Evolutionary conservation across 2,113 vertebrate genomes (phyloP).

Genomic region (Mus spicilegus): DNA sequence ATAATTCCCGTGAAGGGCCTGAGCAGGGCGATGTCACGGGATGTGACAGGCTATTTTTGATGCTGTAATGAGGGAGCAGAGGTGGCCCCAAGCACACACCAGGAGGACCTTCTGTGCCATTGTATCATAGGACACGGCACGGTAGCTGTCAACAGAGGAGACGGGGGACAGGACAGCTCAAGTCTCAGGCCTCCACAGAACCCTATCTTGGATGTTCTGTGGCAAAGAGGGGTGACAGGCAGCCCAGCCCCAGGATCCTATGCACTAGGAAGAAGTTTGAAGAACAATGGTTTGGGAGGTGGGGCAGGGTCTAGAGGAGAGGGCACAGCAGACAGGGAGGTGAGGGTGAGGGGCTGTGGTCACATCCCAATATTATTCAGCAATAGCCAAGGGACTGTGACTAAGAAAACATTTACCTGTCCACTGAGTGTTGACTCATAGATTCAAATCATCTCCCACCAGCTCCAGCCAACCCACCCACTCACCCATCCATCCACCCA

Average conservation of each 20-base stretch:
- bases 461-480: background rate
- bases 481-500: background rate
- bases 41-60: slow-evolving; percentile 72
- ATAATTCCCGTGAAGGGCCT: slow-evolving; percentile 23
- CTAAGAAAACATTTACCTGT: fast-evolving
- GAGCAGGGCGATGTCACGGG: slow-evolving; percentile 40
- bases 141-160: background rate
- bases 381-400: fast-evolving
- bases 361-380: background rate
- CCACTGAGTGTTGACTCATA: too few relatives aligned
- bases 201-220: background rate
- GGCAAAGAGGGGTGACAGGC: background rate
- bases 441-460: background rate
- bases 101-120: slow-evolving; percentile 10
- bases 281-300: background rate
- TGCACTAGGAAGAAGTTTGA: background rate
- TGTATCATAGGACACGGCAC: background rate
- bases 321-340: background rate
- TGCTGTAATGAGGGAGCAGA: slow-evolving; percentile 59
- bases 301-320: background rate
- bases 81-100: slow-evolving; percentile 40
- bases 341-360: background rate
- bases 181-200: background rate
- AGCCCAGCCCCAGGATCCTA: background rate
- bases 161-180: background rate